Evolutionary conservation across 2,888 invertebrate species (phyloP).

Genomic region (Drosophila greeni): DNA sequence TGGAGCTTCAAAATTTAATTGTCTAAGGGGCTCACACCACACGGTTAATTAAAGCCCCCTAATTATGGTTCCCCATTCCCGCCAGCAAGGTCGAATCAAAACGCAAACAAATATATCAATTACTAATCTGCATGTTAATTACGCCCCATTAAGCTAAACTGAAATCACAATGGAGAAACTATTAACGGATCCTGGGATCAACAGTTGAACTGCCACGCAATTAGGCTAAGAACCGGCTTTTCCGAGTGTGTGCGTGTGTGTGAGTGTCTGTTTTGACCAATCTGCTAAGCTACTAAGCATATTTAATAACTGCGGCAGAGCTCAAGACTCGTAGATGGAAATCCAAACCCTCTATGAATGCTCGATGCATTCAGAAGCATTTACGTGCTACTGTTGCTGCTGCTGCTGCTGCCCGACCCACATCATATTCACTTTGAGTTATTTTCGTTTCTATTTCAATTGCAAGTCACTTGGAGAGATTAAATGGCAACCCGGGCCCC

Average conservation of each 20-base stretch:
- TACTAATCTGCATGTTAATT: conserved; percentile 25
- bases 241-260: not conserved
- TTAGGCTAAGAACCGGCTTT: conserved; percentile 16
- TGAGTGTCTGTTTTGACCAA: not conserved
- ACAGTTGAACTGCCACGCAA: conserved; percentile 18
- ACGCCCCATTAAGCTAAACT: conserved; percentile 16
- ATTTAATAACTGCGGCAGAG: conserved; percentile 24
- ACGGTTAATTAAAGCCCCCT: not conserved
- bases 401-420: conserved; percentile 35
- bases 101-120: conserved; percentile 8
- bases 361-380: conserved; percentile 42
- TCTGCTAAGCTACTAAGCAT: conserved; percentile 17
- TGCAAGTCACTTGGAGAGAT: conserved; percentile 69
- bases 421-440: conserved; percentile 71
- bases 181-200: conserved; percentile 10
- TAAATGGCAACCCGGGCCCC: conserved; percentile 58
- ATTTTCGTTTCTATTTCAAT: conserved; percentile 67
- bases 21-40: conserved; percentile 1
- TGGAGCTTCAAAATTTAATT: not conserved
- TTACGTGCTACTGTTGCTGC: conserved; percentile 29
- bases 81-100: conserved; percentile 8
- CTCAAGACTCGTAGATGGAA: conserved; percentile 12
- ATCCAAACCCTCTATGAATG: conserved; percentile 19
- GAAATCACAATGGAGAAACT: conserved; percentile 18
- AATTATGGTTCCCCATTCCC: conserved; percentile 1